Conservation (phyloP, 2,797 vertebrate species). For the Hypotaenidia okinawae region DNA sequence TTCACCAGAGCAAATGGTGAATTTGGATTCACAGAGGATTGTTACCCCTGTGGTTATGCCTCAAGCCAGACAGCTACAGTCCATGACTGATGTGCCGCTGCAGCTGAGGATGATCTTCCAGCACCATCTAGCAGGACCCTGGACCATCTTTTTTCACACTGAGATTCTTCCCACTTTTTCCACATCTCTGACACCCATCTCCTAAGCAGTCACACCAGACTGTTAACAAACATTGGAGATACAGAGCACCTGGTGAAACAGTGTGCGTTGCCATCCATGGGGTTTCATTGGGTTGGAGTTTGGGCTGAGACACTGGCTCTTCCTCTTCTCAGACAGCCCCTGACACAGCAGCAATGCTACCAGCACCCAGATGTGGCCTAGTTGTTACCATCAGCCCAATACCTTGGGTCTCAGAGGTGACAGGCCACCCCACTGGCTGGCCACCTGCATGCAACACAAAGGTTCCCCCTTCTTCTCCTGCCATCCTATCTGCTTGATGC, state of each 20-base stretch:
- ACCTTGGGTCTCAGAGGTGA: background rate
- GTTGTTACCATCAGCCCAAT: background rate
- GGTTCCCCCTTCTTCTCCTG: background rate
- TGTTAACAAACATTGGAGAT: background rate
- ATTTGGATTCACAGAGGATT: too few relatives aligned
- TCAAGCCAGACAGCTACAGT: background rate
- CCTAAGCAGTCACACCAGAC: background rate
- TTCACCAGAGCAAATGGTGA: background rate
- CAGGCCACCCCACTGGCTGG: background rate
- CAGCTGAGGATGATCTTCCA: background rate
- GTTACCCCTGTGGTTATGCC: background rate
- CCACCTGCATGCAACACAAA: rapidly evolving
- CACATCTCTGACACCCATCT: background rate
- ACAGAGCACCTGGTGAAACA: background rate
- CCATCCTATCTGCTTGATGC: background rate
- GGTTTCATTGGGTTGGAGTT: background rate
- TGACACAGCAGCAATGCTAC: background rate
- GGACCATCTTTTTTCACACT: background rate
- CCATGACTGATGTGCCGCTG: background rate
- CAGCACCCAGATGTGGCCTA: background rate
- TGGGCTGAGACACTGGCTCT: background rate
- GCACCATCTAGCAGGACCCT: background rate
- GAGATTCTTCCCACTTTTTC: background rate
- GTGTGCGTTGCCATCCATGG: background rate
- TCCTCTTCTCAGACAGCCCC: background rate